Conservation (phyloP, 2,113 vertebrate species). For the human (Homo sapiens) region GRCh38 chr14:58691501-58692000, state of each 20-base stretch:
- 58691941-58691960: neutral
- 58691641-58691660: neutral
- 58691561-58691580: neutral
- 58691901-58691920: neutral
- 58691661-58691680: neutral
- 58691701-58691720: neutral
- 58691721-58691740: too few species aligned
- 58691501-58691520: neutral
- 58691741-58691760: too few species aligned
- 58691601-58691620: neutral
- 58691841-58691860: too few species aligned
- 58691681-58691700: neutral
- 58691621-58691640: neutral
- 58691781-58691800: too few species aligned
- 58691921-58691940: too few species aligned
- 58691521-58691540: neutral
- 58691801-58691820: too few species aligned
- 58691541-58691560: neutral
- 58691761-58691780: too few species aligned
- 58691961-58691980: neutral
- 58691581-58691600: neutral
- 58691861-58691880: neutral
- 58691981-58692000: neutral
- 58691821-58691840: too few species aligned
- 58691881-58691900: neutral